phyloP scores from a whole-genome alignment of 1,140 invertebrate genomes.

The Drosophila baimaii region DNA sequence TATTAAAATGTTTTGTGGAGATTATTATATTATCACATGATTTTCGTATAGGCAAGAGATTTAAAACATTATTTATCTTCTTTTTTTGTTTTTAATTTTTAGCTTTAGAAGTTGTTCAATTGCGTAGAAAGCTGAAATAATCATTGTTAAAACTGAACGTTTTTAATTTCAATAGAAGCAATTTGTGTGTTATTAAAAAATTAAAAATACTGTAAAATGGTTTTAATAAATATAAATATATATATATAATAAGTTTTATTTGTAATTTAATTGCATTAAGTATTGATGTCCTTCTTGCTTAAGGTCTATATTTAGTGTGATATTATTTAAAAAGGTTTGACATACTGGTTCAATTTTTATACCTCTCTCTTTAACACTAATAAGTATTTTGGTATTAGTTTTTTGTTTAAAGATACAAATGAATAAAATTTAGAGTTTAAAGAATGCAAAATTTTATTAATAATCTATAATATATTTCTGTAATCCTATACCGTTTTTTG shows the following conservation, averaged over 20 bases:
- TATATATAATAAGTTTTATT: slow-evolving; percentile 58
- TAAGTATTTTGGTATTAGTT: slow-evolving; percentile 79
- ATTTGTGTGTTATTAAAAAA: slow-evolving; percentile 56
- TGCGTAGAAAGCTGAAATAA: slow-evolving; percentile 44
- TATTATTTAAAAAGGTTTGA: slow-evolving; percentile 68
- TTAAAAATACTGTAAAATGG: slow-evolving; percentile 79
- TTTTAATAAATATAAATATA: slow-evolving; percentile 73
- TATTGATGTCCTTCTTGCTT: slow-evolving; percentile 79
- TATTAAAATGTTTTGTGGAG: slow-evolving; percentile 78
- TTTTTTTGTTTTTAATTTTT: slow-evolving; percentile 41
- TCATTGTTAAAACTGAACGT: slow-evolving; percentile 40
- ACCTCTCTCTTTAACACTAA: slow-evolving; percentile 45
- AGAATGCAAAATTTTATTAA: slow-evolving; percentile 54
- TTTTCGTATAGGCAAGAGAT: slow-evolving; percentile 82
- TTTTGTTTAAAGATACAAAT: slow-evolving; percentile 69
- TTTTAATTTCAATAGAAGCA: slow-evolving; percentile 42
- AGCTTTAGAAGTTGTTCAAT: slow-evolving; percentile 65
- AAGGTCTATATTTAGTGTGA: slow-evolving; percentile 62
- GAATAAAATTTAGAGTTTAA: slow-evolving; percentile 66
- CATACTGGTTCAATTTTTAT: slow-evolving; percentile 47
- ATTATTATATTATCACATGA: slow-evolving; percentile 83
- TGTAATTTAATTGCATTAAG: slow-evolving; percentile 71
- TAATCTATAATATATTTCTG: slow-evolving; percentile 47
- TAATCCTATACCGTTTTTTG: slow-evolving; percentile 42
- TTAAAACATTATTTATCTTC: slow-evolving; percentile 63